Percentiles rank a stretch among this genome's conserved stretches.
phyloP scores from a whole-genome alignment of 2,797 vertebrate genomes.

The Tamandua tetradactyla region DNA sequence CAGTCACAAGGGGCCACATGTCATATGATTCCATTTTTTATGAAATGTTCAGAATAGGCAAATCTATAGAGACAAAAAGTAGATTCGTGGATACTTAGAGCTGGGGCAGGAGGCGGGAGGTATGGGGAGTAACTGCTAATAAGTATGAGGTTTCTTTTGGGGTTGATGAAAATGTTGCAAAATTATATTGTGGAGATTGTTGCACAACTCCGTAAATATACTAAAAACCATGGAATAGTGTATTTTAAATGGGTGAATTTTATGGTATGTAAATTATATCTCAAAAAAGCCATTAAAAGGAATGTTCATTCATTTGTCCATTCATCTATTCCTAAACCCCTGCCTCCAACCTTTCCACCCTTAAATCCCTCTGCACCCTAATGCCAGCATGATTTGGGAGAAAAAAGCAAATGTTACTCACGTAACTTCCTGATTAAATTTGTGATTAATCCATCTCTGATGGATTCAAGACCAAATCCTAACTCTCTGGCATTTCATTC shows the following conservation, averaged over 20 bases:
- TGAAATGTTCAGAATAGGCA: background rate
- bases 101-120: background rate
- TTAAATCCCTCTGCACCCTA: background rate
- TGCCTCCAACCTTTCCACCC: background rate
- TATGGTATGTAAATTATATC: background rate
- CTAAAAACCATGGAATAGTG: background rate
- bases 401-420: background rate
- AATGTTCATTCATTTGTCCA: too few relatives aligned
- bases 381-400: background rate
- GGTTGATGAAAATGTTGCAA: background rate
- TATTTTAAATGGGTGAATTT: background rate
- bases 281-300: background rate
- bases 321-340: background rate
- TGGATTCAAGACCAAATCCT: background rate
- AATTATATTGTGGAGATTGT: background rate
- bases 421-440: background rate
- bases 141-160: background rate
- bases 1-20: background rate
- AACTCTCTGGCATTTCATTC: background rate
- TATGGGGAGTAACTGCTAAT: background rate
- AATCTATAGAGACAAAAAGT: background rate
- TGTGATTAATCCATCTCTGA: background rate
- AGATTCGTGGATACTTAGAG: background rate
- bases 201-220: background rate
- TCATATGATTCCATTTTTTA: background rate